Conservation (phyloP, 2,888 invertebrate species). For the Hirudinaria manillensis region DNA sequence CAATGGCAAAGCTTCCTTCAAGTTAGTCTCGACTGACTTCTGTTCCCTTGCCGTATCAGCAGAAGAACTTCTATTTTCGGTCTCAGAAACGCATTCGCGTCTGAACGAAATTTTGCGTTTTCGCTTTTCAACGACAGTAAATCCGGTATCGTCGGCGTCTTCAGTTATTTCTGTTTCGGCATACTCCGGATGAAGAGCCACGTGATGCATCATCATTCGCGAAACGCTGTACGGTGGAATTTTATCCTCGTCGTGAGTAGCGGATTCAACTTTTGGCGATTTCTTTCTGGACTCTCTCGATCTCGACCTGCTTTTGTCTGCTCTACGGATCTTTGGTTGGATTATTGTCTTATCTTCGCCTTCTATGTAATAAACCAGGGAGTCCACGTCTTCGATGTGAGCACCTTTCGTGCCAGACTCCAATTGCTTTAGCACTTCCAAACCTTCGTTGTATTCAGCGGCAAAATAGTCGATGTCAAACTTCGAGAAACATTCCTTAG, state of each 20-base stretch:
- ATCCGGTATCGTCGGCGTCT: constrained; percentile 18
- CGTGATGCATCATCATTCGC: not conserved
- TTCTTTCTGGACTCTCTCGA: constrained; percentile 4
- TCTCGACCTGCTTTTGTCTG: not conserved
- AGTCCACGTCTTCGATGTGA: constrained; percentile 11
- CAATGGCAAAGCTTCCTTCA: no score
- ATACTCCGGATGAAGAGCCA: not conserved
- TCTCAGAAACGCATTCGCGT: not conserved
- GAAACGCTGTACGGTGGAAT: not conserved
- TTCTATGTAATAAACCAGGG: constrained; percentile 11
- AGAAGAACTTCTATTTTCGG: not conserved
- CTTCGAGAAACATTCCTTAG: no score
- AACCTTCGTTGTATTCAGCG: no score
- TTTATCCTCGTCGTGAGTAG: not conserved
- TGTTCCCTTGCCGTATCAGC: not conserved
- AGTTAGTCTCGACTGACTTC: no score
- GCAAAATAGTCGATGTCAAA: no score
- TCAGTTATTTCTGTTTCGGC: not conserved
- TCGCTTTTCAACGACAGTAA: constrained; percentile 9
- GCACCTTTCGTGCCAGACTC: not conserved
- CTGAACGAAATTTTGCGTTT: constrained; percentile 8
- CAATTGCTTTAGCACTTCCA: not conserved
- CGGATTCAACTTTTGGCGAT: not conserved
- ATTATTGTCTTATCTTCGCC: not conserved
- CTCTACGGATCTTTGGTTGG: not conserved